These are phyloP conservation scores for Stenotaenia linearis DNA, from an alignment of 2,888 invertebrate genomes.

Conservation along the genomic window DNA sequence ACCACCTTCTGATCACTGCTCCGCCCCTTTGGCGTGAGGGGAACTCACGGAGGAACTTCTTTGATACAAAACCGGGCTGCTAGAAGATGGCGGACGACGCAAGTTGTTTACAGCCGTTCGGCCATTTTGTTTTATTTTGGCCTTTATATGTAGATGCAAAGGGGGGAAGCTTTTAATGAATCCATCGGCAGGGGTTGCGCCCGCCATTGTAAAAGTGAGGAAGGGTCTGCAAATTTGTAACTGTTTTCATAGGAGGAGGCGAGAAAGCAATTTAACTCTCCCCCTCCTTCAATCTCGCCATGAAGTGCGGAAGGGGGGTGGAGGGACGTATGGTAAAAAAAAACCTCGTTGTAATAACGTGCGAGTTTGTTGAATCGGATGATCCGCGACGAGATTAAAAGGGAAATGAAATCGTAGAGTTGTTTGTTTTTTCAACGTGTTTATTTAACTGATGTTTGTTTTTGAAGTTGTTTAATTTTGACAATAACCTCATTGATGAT, in stretches of 20 bases:
- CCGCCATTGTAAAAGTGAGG: conserved; percentile 11
- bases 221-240: conserved; percentile 22
- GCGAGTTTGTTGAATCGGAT: not conserved
- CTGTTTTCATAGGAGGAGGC: conserved; percentile 27
- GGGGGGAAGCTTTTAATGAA: not conserved
- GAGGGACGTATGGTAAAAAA: not conserved
- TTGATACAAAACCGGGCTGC: not conserved
- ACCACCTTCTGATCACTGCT: conserved; percentile 6
- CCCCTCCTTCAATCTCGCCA: conserved; percentile 11
- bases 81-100: not conserved
- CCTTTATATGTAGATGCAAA: not conserved
- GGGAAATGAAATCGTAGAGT: not conserved
- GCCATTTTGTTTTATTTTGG: not conserved
- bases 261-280: conserved; percentile 27
- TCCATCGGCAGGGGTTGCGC: not conserved
- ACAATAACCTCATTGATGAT: conserved; percentile 19
- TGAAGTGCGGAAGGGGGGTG: not conserved
- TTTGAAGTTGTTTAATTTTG: conserved; percentile 12
- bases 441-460: not conserved
- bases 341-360: not conserved
- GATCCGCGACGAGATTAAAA: not conserved
- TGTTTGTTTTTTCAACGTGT: not conserved
- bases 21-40: conserved; percentile 26
- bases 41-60: no score
- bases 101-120: not conserved